phyloP scores from a whole-genome alignment of 2,797 vertebrate genomes.

The Staurois parvus region DNA sequence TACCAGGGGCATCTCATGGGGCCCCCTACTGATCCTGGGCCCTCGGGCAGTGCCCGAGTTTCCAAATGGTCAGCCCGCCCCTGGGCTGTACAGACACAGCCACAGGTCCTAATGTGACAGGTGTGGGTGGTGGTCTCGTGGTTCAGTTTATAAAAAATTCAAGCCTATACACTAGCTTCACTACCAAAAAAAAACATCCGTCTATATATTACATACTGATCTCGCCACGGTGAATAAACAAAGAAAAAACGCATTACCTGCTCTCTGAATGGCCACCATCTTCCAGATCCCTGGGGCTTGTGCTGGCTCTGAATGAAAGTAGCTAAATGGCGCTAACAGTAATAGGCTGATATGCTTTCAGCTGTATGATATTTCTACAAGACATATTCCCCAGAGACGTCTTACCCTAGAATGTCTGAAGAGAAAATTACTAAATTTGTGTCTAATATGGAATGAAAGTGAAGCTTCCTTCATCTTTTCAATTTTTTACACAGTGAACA shows the following conservation, averaged over 20 bases:
- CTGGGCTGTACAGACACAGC: no score
- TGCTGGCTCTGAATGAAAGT: constrained; percentile 30
- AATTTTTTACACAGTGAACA: not conserved
- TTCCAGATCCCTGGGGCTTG: constrained; percentile 1
- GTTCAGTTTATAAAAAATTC: no score
- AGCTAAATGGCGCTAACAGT: constrained; percentile 20
- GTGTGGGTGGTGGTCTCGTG: no score
- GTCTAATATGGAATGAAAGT: constrained; percentile 20
- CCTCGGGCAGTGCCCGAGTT: no score
- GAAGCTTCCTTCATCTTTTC: not conserved
- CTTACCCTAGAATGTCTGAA: constrained; percentile 4
- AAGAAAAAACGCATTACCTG: constrained; percentile 28
- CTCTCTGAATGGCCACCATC: constrained; percentile 24
- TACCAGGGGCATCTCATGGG: no score
- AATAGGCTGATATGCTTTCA: constrained; percentile 33
- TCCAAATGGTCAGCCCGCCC: no score
- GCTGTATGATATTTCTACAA: constrained; percentile 34
- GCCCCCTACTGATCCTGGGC: no score
- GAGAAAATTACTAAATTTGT: constrained; percentile 2
- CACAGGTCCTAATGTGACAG: no score
- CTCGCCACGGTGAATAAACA: constrained; percentile 14
- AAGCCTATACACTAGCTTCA: no score
- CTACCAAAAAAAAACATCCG: no score
- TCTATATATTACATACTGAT: not conserved
- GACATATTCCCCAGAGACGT: constrained; percentile 4